Conservation (phyloP, 2,888 invertebrate species). For the Glyphotaelius pellucidus region DNA sequence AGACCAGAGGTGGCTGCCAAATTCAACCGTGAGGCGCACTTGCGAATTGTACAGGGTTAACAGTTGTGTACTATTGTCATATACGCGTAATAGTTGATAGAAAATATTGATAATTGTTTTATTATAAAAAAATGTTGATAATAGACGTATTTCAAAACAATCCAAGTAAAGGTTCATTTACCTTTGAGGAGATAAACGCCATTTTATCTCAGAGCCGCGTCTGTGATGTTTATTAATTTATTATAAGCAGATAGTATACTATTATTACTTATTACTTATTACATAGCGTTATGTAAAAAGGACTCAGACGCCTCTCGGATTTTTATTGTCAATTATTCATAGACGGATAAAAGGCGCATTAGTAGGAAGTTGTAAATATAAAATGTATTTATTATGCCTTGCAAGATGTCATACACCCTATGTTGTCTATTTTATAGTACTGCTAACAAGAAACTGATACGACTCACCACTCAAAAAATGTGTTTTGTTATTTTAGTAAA, state of each 20-base stretch:
- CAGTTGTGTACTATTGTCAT: too few species aligned
- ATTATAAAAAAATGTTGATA: background rate
- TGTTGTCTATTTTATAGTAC: background rate
- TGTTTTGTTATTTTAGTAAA: too few species aligned
- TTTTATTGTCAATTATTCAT: background rate
- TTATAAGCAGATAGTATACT: background rate
- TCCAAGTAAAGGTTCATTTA: background rate
- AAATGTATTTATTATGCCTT: background rate
- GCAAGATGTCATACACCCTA: background rate
- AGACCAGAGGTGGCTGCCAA: too few species aligned
- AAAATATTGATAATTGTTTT: background rate
- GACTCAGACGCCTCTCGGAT: background rate
- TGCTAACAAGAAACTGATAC: background rate
- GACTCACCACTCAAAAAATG: background rate
- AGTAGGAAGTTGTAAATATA: constrained; percentile 30
- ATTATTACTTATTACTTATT: background rate
- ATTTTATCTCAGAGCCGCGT: background rate
- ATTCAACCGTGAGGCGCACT: too few species aligned
- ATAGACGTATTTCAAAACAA: background rate
- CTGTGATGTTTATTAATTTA: background rate
- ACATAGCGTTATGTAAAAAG: background rate
- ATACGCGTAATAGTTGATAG: background rate
- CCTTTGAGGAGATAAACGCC: constrained; percentile 5
- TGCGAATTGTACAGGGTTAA: too few species aligned
- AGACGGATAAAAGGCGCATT: background rate